phyloP scores from a whole-genome alignment of 2,113 vertebrate genomes.

The Gallinago media region DNA sequence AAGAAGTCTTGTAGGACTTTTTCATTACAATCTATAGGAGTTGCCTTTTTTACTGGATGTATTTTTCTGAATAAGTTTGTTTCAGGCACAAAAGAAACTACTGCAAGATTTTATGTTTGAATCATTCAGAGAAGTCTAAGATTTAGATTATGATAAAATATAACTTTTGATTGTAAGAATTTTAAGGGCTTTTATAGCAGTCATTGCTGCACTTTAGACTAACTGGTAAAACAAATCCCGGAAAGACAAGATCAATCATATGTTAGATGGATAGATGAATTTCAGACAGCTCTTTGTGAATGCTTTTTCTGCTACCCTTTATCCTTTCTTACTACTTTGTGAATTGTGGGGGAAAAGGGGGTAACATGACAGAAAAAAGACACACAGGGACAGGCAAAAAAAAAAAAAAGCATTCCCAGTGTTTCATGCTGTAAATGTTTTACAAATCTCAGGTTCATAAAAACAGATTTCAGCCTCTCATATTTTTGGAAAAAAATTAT shows the following conservation, averaged over 20 bases:
- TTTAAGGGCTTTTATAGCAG: neutral
- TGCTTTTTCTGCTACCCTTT: neutral
- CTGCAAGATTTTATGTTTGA: neutral
- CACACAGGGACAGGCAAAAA: neutral
- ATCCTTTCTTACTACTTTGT: neutral
- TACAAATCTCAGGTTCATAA: neutral
- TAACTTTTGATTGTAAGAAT: neutral
- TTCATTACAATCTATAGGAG: neutral
- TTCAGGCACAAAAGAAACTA: neutral
- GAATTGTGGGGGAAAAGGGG: neutral
- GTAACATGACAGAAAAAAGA: neutral
- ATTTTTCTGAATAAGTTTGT: neutral
- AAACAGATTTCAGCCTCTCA: neutral
- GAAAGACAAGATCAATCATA: neutral
- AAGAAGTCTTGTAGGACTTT: neutral
- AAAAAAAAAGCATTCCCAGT: neutral
- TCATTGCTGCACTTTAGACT: neutral
- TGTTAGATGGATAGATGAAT: neutral
- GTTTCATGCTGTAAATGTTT: neutral
- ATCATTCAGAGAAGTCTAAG: neutral
- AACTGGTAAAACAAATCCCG: neutral
- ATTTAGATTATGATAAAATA: neutral
- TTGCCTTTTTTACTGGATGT: neutral
- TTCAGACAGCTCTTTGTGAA: neutral
- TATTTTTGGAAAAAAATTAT: neutral